These are phyloP conservation scores for Syritta pipiens DNA, from an alignment of 2,888 invertebrate genomes.

Conservation along the genomic window DNA sequence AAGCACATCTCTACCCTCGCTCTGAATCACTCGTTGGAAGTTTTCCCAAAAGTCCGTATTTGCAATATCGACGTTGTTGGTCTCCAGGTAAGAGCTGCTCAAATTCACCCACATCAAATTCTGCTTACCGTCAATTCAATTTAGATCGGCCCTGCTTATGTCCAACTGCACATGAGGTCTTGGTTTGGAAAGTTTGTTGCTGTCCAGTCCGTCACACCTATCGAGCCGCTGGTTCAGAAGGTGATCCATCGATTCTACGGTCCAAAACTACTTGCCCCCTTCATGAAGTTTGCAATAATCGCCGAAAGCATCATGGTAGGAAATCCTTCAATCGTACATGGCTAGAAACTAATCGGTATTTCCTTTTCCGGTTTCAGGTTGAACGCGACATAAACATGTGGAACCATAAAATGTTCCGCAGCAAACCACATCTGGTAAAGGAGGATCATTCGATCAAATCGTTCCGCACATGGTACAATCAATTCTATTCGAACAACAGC, in stretches of 20 bases:
- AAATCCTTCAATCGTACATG: not conserved
- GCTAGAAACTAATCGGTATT: not conserved
- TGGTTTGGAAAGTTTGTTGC: conserved; percentile 83
- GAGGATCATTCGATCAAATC: conserved; percentile 87
- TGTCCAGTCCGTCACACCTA: conserved; percentile 88
- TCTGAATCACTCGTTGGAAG: conserved; percentile 83
- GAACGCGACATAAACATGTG: conserved; percentile 91
- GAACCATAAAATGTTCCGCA: conserved; percentile 90
- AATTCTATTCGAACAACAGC: conserved; percentile 90
- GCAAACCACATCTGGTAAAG: conserved; percentile 86
- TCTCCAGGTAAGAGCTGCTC: conserved; percentile 81
- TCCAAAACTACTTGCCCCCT: conserved; percentile 82
- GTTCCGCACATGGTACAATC: conserved; percentile 90
- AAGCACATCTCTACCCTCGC: conserved; percentile 84
- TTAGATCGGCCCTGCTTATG: conserved; percentile 89
- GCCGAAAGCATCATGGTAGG: conserved; percentile 86
- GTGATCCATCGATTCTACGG: conserved; percentile 90
- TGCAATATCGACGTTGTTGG: conserved; percentile 83
- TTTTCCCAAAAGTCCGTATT: conserved; percentile 82
- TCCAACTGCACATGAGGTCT: conserved; percentile 84
- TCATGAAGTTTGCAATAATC: conserved; percentile 84
- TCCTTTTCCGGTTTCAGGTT: conserved; percentile 82
- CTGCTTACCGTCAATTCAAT: not conserved
- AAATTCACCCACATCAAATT: not conserved
- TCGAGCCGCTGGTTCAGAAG: conserved; percentile 87